A percentile compares a stretch with the other conserved stretches of the same genome.
Conservation (phyloP, 1,140 invertebrate species). For the Drosophila rhopaloa region DNA sequence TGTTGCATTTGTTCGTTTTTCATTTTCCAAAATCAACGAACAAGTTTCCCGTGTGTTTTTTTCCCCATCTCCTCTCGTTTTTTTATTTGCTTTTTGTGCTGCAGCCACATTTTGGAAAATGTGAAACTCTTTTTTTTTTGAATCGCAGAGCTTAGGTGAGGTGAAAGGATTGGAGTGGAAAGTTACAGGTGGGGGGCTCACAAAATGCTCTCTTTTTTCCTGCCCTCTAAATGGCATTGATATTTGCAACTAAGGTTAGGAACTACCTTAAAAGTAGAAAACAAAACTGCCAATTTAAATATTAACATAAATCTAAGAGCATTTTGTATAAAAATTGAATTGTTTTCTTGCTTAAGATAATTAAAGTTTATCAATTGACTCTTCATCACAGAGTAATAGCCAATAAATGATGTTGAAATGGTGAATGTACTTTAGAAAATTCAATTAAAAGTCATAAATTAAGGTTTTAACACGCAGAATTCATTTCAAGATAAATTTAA, state of each 20-base stretch:
- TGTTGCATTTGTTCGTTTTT: slow-evolving; percentile 45
- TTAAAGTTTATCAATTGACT: too few species aligned
- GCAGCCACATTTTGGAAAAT: slow-evolving; percentile 12
- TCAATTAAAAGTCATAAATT: too few species aligned
- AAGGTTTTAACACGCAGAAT: too few species aligned
- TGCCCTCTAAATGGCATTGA: neutral
- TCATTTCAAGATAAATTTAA: too few species aligned
- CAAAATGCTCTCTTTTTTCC: neutral
- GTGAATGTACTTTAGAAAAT: too few species aligned
- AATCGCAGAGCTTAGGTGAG: slow-evolving; percentile 15
- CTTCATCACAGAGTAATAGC: too few species aligned
- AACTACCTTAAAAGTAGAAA: neutral
- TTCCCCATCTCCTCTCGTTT: neutral
- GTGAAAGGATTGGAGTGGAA: neutral
- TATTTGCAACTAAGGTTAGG: neutral
- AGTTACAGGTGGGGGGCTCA: neutral
- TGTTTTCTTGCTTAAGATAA: too few species aligned
- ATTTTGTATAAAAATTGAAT: too few species aligned
- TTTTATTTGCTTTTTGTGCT: neutral
- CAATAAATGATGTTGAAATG: too few species aligned
- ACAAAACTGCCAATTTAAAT: neutral
- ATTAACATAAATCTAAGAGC: too few species aligned
- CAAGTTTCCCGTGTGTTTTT: slow-evolving; percentile 13
- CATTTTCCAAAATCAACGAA: slow-evolving; percentile 38
- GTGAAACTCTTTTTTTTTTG: slow-evolving; percentile 23